Evolutionary conservation across 2,888 invertebrate genomes (phyloP).

Genomic region (Andrena chrysosceles): DNA sequence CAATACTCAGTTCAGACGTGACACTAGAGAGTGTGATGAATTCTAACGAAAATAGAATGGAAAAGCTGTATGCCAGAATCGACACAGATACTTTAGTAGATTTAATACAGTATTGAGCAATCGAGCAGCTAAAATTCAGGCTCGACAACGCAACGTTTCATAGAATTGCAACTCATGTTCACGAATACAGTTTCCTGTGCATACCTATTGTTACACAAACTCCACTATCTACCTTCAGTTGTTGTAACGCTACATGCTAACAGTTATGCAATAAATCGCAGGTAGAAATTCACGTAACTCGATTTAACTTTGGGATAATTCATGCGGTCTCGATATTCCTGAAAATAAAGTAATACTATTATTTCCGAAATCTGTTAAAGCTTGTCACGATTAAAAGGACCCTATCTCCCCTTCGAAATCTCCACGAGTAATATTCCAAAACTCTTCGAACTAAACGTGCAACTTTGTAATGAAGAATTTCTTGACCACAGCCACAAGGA

Average conservation of each 20-base stretch:
- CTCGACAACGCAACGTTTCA: neutral
- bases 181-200: neutral
- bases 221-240: neutral
- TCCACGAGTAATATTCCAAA: neutral
- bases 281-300: conserved; percentile 3
- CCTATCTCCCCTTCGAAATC: neutral
- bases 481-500: neutral
- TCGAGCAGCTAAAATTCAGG: neutral
- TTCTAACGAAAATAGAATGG: neutral
- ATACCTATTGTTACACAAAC: conserved; percentile 17
- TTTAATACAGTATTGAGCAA: neutral
- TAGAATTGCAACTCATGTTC: neutral
- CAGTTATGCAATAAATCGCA: conserved; percentile 20
- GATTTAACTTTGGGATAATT: conserved; percentile 19
- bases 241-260: neutral
- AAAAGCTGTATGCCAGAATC: neutral
- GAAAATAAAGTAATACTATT: too few species aligned
- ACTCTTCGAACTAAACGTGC: neutral
- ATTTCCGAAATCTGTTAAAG: too few species aligned
- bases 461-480: neutral
- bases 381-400: too few species aligned
- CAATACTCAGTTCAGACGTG: neutral
- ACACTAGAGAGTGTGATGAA: neutral
- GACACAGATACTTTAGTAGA: too few species aligned
- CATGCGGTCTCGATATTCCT: conserved; percentile 12